Conservation (phyloP, 2,797 vertebrate species). For the Bufotes viridis region DNA sequence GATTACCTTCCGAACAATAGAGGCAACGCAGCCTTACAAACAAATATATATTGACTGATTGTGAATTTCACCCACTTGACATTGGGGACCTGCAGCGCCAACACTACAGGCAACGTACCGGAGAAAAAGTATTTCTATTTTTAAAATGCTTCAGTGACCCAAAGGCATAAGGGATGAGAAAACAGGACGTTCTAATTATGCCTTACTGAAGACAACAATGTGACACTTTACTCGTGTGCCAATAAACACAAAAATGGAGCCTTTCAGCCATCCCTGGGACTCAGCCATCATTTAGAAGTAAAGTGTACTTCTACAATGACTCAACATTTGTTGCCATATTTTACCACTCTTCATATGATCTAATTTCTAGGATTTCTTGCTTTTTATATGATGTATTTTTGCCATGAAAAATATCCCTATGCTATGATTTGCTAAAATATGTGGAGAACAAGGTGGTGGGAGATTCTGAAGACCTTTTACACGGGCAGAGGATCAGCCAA, state of each 20-base stretch:
- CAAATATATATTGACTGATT: too few relatives aligned
- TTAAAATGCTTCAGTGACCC: slow-evolving; percentile 19
- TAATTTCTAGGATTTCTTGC: too few relatives aligned
- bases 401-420: neutral
- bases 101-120: too few relatives aligned
- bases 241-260: neutral
- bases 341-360: neutral
- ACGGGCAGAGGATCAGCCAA: too few relatives aligned
- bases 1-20: too few relatives aligned
- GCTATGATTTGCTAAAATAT: neutral
- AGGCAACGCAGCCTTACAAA: too few relatives aligned
- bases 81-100: too few relatives aligned
- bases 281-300: neutral
- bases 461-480: neutral
- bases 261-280: neutral
- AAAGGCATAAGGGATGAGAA: slow-evolving; percentile 7
- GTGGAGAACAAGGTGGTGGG: neutral
- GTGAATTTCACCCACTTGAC: too few relatives aligned
- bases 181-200: slow-evolving; percentile 3
- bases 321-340: neutral
- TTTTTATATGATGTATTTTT: neutral
- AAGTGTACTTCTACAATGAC: neutral
- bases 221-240: slow-evolving; percentile 8
- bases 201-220: neutral
- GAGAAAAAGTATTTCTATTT: too few relatives aligned